phyloP scores from a whole-genome alignment of 2,797 vertebrate species.

The Enteromius thamalakanensis region DNA sequence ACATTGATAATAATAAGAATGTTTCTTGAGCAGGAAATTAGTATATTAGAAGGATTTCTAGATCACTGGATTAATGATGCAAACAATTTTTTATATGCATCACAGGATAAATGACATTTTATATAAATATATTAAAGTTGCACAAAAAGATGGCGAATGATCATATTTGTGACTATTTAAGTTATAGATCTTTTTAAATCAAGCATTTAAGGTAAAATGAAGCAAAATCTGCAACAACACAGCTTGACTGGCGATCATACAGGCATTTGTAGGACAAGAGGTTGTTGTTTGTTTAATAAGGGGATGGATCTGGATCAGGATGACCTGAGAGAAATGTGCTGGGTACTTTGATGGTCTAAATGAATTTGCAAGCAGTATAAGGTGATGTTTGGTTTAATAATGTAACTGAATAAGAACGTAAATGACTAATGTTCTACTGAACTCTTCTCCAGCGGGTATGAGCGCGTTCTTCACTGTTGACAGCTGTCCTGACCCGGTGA shows the following conservation, averaged over 20 bases:
- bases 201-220: not conserved
- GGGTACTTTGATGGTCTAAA: not conserved
- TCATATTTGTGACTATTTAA: not conserved
- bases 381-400: not conserved
- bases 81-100: not conserved
- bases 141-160: not conserved
- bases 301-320: not conserved
- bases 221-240: not conserved
- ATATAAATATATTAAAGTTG: not conserved
- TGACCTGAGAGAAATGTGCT: not conserved
- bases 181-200: not conserved
- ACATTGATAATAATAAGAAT: not conserved
- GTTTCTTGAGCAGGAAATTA: not conserved
- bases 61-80: not conserved
- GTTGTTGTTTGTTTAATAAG: not conserved
- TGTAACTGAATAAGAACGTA: not conserved
- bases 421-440: not conserved
- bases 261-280: not conserved
- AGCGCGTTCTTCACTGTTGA: slow-evolving; percentile 85
- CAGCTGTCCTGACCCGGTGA: slow-evolving; percentile 75
- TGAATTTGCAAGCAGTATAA: not conserved
- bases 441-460: slow-evolving; percentile 84
- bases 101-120: not conserved
- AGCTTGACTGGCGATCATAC: not conserved
- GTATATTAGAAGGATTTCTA: not conserved